Conservation (phyloP, 1,140 invertebrate genomes). For the Tetragonula clypearis region DNA sequence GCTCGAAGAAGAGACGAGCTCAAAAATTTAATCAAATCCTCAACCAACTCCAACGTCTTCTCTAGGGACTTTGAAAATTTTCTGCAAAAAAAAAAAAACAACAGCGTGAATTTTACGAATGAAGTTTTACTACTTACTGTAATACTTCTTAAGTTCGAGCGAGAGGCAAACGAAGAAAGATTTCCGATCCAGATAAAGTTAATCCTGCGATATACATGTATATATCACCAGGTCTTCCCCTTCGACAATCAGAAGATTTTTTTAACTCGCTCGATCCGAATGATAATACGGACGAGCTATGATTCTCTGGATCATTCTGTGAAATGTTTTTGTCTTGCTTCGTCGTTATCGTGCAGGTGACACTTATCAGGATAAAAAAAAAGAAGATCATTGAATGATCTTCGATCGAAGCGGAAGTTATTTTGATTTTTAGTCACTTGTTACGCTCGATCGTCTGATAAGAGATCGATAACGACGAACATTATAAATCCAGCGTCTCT, state of each 20-base stretch:
- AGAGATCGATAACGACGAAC: background rate
- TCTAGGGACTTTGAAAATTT: too few species aligned
- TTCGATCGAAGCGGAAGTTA: slow-evolving; percentile 1
- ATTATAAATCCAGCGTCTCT: background rate
- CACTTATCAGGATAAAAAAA: background rate
- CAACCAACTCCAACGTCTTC: too few species aligned
- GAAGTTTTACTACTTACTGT: background rate
- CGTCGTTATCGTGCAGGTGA: too few species aligned
- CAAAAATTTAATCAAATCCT: too few species aligned
- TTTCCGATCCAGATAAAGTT: background rate
- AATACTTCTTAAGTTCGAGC: too few species aligned
- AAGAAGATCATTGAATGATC: background rate
- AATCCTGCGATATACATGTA: background rate
- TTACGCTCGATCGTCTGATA: background rate
- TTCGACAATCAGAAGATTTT: background rate
- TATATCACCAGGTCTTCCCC: background rate
- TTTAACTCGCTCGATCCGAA: background rate
- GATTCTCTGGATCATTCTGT: too few species aligned
- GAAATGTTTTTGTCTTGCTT: background rate
- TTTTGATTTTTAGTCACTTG: background rate
- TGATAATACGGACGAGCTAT: background rate
- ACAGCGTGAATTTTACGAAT: too few species aligned
- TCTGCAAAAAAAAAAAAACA: too few species aligned
- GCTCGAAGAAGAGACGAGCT: too few species aligned
- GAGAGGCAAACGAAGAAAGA: background rate